A percentile compares a stretch with the other conserved stretches of the same genome.
phyloP scores from a whole-genome alignment of 2,888 invertebrate genomes.

The Hyalella azteca region DNA sequence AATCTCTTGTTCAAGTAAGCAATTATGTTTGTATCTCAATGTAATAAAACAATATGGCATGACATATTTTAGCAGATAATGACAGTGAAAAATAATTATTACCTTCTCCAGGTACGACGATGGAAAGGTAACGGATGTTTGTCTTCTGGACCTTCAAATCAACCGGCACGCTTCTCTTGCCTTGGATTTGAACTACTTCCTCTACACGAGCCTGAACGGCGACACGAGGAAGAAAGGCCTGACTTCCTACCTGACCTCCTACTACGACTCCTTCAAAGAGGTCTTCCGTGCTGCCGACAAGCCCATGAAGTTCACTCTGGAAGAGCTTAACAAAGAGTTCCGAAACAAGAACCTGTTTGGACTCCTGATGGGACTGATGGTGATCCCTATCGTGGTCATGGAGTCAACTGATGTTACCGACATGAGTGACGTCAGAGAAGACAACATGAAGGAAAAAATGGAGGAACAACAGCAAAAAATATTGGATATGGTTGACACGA shows the following conservation, averaged over 20 bases:
- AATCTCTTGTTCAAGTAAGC: conserved; percentile 48
- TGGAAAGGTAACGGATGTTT: background rate
- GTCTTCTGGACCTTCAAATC: conserved; percentile 40
- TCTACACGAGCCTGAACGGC: conserved; percentile 39
- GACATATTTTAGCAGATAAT: too few species aligned
- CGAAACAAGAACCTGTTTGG: conserved; percentile 39
- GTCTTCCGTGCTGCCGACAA: conserved; percentile 17
- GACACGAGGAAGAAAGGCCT: conserved; percentile 15
- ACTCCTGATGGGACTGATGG: conserved; percentile 32
- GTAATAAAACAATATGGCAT: background rate
- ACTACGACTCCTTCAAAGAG: conserved; percentile 12
- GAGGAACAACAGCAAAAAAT: background rate
- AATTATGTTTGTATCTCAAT: background rate
- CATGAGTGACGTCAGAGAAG: background rate
- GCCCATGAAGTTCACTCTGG: conserved; percentile 7
- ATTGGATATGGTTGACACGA: conserved; percentile 21
- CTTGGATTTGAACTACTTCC: conserved; percentile 39
- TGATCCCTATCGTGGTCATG: conserved; percentile 36
- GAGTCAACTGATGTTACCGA: conserved; percentile 24
- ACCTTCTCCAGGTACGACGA: background rate
- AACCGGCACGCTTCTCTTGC: conserved; percentile 4
- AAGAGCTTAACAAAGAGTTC: conserved; percentile 43
- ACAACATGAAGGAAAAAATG: conserved; percentile 20
- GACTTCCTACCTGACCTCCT: background rate
- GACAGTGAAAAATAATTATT: background rate